Evolutionary conservation across 37 sponge, comb jelly and placozoan genomes (phyloP).

Genomic region (Spongilla lacustris): DNA sequence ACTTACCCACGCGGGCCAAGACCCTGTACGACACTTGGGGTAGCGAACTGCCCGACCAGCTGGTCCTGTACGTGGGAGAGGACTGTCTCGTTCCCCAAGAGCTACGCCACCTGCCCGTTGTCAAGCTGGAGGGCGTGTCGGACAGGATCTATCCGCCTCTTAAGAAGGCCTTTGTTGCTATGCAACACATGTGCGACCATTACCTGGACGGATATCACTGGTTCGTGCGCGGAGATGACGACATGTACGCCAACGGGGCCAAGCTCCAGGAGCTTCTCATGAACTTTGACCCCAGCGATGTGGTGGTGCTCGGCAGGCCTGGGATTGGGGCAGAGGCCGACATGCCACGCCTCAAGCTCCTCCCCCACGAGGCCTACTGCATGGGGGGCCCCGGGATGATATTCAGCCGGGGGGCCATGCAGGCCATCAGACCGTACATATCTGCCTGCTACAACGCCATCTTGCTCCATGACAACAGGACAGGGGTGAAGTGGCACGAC

Average conservation of each 20-base stretch:
- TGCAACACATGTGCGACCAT: constrained; percentile 72
- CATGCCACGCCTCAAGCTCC: constrained; percentile 51
- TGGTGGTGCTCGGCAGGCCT: constrained; percentile 63
- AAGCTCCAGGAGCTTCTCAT: constrained; percentile 41
- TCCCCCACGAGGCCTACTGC: constrained; percentile 75
- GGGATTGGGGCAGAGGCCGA: constrained; percentile 46
- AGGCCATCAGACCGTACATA: constrained; percentile 44
- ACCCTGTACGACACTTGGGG: constrained; percentile 78
- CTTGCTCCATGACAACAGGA: neutral
- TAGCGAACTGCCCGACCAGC: constrained; percentile 40
- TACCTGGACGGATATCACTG: constrained; percentile 66
- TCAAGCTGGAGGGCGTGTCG: constrained; percentile 41
- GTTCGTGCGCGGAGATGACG: constrained; percentile 83
- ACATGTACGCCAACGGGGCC: constrained; percentile 49
- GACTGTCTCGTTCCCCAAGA: constrained; percentile 46
- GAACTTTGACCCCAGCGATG: constrained; percentile 42
- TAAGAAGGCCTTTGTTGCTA: constrained; percentile 58
- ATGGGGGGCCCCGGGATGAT: constrained; percentile 83
- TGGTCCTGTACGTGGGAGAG: constrained; percentile 60
- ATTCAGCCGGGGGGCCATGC: constrained; percentile 54
- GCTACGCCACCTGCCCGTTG: constrained; percentile 44
- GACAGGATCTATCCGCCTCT: constrained; percentile 72
- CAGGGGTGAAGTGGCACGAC: constrained; percentile 39
- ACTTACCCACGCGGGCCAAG: constrained; percentile 61
- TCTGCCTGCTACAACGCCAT: neutral